Base-by-base conservation (phyloP, 2,888 invertebrate species). In the Ametastegia equiseti region DNA sequence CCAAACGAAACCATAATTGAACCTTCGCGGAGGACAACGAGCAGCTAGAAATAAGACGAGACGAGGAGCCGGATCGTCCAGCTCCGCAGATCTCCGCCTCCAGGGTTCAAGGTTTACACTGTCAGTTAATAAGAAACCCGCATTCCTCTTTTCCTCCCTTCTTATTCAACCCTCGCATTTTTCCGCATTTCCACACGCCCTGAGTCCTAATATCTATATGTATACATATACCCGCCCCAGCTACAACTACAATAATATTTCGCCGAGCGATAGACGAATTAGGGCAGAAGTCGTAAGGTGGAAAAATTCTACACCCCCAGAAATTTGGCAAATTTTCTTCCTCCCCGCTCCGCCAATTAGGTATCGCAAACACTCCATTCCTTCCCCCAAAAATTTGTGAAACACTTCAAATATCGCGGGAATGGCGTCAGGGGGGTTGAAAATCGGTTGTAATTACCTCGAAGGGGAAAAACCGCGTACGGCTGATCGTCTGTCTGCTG, bases 401-500 rank as follows among this genome's bases (percentile, higher is more conserved):
- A 50, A 4, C 15, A n/a, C 42, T 2, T 47, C 15, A n/a, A 50
- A 50, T 50, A 19, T 19, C 0, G 7, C n/a, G 19, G 1, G 4
- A 47, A 47, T 47, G 19, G n/a, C 7, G n/a, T n/a, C 47, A 23
- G 19, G 15, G 1, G 47, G 1, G 7, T 23, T 30, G 1, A 67
- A 27, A 11, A 39, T 5, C 19, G 63, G 39, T 19, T n/a, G 39
- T 33, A 54, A 50, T 77, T 83, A 88, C 89, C 89, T 88, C 85
- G 86, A 23, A 88, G 73, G n/a, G 88, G 85, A 60, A 88, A 82
- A 69, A 87, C 83, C 19, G 85, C 84, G 88, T 88, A 88, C 1
- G 87, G 86, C 7, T 84, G 82, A 36, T 85, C 85, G 6, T 83
- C 84, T 63, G 83, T 2, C 42, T 60, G 60, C 11, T 57, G 80